Percentiles rank a stretch among this genome's conserved stretches.
These are phyloP conservation scores for Cheilosia soror DNA, from an alignment of 2,888 invertebrate species.

Conservation along the genomic window DNA sequence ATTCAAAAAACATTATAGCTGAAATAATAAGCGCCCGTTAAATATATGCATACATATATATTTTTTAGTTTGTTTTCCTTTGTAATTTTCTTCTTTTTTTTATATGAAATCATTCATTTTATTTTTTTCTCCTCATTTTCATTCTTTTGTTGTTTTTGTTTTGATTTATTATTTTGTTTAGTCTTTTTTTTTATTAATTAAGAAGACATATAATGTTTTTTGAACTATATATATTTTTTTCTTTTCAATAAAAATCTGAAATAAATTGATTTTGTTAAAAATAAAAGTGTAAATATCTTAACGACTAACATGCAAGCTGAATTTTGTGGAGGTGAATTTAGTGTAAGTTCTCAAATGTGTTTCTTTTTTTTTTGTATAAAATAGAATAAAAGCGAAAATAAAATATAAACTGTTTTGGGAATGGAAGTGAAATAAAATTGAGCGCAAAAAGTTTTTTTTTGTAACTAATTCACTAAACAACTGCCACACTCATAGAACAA, in stretches of 20 bases:
- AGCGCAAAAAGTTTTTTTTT: constrained; percentile 10
- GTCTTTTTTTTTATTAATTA: constrained; percentile 79
- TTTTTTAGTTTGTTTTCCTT: constrained; percentile 68
- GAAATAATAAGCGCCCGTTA: constrained; percentile 76
- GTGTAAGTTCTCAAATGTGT: constrained; percentile 26
- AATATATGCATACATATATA: constrained; percentile 76
- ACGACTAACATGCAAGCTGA: constrained; percentile 70
- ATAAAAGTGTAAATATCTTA: constrained; percentile 77
- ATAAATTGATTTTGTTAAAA: constrained; percentile 83
- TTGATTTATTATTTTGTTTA: constrained; percentile 77
- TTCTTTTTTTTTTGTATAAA: constrained; percentile 3
- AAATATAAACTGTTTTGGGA: constrained; percentile 23
- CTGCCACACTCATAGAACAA: constrained; percentile 22
- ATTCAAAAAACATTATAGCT: constrained; percentile 84
- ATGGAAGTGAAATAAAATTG: constrained; percentile 30
- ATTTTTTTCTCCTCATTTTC: constrained; percentile 77
- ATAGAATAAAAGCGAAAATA: constrained; percentile 32
- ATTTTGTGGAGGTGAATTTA: constrained; percentile 55
- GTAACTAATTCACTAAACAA: constrained; percentile 32
- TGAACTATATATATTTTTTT: constrained; percentile 81
- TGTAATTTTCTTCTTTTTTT: constrained; percentile 77
- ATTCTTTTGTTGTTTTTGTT: constrained; percentile 77
- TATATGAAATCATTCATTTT: constrained; percentile 77
- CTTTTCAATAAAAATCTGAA: constrained; percentile 84
- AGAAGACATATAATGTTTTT: constrained; percentile 84